Conservation (phyloP, 2,888 invertebrate genomes). For the Pristionchus arcanus region DNA sequence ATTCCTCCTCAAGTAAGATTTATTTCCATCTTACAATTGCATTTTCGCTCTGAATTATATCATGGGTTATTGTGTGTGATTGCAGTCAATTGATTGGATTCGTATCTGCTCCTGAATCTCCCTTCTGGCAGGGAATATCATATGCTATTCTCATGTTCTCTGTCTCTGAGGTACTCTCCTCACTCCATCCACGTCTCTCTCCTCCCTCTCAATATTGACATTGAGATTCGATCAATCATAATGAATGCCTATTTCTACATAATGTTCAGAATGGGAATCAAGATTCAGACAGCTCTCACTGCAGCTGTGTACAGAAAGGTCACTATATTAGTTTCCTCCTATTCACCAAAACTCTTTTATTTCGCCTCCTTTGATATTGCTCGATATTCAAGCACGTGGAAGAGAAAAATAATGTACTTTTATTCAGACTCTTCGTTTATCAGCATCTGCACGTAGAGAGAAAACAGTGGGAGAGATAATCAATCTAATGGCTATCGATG, state of each 20-base stretch:
- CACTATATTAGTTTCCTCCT: not conserved
- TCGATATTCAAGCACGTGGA: no score
- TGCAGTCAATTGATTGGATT: slow-evolving; percentile 80
- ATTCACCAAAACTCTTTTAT: not conserved
- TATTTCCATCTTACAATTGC: not conserved
- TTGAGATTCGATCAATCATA: slow-evolving; percentile 80
- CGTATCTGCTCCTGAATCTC: slow-evolving; percentile 70
- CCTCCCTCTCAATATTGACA: not conserved
- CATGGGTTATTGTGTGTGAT: not conserved
- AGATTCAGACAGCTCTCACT: slow-evolving; percentile 81
- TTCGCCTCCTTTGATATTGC: no score
- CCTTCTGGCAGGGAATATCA: slow-evolving; percentile 74
- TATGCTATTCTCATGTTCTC: slow-evolving; percentile 79
- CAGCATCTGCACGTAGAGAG: slow-evolving; percentile 80
- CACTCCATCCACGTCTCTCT: no score
- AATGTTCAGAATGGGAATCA: slow-evolving; percentile 81
- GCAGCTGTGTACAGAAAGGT: slow-evolving; percentile 82
- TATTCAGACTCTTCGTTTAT: slow-evolving; percentile 80
- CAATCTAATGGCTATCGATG: slow-evolving; percentile 83
- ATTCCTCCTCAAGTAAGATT: slow-evolving; percentile 88
- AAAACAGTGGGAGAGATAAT: slow-evolving; percentile 83
- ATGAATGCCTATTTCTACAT: slow-evolving; percentile 82
- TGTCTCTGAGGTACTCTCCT: slow-evolving; percentile 63
- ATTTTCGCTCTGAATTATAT: not conserved
- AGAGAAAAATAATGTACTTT: not conserved